Evolutionary conservation across 2,888 invertebrate genomes (phyloP).

Genomic region (Phengaris alcon): DNA sequence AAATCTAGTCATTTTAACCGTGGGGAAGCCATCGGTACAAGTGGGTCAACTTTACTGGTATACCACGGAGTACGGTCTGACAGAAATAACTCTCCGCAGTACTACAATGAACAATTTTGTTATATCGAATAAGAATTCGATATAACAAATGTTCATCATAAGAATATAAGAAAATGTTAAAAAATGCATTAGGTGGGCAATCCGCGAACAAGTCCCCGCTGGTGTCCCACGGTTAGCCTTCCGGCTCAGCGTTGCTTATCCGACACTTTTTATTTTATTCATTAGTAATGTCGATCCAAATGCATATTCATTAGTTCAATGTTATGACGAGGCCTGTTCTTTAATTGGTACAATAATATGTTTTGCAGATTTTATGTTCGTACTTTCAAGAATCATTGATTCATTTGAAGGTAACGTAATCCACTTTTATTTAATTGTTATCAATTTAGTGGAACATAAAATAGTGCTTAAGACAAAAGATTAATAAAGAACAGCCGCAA

Average conservation of each 20-base stretch:
- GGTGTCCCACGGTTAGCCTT: not conserved
- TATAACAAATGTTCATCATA: not conserved
- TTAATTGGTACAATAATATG: not conserved
- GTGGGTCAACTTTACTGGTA: too few species aligned
- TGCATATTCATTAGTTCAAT: not conserved
- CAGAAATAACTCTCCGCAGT: too few species aligned
- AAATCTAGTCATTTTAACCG: too few species aligned
- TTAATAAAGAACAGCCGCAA: not conserved
- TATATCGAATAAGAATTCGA: too few species aligned
- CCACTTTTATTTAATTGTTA: not conserved
- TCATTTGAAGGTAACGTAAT: not conserved
- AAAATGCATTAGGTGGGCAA: not conserved
- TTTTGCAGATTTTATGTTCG: not conserved
- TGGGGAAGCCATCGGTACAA: too few species aligned
- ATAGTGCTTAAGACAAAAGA: not conserved
- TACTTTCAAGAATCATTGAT: not conserved
- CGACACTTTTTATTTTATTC: not conserved
- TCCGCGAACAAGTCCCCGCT: not conserved
- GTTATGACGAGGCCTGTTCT: not conserved
- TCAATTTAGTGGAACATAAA: not conserved
- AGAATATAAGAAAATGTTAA: not conserved
- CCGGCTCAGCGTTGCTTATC: not conserved
- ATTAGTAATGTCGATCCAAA: not conserved
- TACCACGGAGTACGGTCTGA: too few species aligned
- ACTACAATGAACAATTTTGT: too few species aligned